Evolutionary conservation across 2,797 vertebrate genomes (phyloP).

Genomic region (Amniataba percoides): DNA sequence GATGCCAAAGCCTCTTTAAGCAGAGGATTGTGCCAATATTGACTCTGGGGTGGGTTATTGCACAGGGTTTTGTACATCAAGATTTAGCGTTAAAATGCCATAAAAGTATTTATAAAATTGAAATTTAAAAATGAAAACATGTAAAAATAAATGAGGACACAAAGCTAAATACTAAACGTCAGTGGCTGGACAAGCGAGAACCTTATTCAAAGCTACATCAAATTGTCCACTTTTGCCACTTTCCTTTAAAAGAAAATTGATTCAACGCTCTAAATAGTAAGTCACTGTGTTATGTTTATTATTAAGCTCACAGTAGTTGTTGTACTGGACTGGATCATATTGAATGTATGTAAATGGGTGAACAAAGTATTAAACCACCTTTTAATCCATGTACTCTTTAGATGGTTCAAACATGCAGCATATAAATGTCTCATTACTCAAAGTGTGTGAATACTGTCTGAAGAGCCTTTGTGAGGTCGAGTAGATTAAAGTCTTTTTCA

Average conservation of each 20-base stretch:
- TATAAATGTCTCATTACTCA: not conserved
- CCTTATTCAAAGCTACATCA: not conserved
- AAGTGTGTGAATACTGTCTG: not conserved
- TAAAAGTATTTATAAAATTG: not conserved
- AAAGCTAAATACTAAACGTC: not conserved
- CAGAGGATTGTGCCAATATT: not conserved
- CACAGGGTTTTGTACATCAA: no score
- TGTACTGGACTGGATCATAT: no score
- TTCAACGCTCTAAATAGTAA: not conserved
- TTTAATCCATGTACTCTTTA: not conserved
- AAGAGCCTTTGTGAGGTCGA: not conserved
- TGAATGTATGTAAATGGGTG: no score
- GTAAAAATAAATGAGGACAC: not conserved
- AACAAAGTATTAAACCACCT: no score
- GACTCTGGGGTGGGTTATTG: not conserved
- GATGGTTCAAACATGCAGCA: not conserved
- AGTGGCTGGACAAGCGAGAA: not conserved
- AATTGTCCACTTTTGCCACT: not conserved
- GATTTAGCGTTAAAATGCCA: not conserved
- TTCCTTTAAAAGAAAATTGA: not conserved
- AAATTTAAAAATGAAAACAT: not conserved
- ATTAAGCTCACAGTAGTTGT: no score
- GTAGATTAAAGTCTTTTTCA: not conserved
- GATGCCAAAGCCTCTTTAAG: not conserved
- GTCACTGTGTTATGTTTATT: no score